Evolutionary conservation across 2,797 vertebrate species (phyloP), one percentile per base, ranked within the genome.

Genomic region (Otolemur crassicaudatus): DNA sequence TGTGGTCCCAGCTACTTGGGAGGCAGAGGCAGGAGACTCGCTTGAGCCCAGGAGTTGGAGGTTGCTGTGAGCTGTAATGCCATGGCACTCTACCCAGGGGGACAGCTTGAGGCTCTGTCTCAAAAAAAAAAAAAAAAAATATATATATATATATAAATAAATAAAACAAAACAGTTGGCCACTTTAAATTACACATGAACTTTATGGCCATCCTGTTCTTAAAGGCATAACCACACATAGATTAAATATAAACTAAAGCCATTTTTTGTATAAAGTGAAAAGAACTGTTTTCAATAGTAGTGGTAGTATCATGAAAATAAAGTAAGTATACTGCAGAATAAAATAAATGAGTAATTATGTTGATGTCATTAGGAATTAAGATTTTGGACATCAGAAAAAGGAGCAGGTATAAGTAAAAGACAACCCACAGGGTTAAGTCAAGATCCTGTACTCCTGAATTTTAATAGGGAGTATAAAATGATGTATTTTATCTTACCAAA

Each of bases 211-310:
- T 49, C 46, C 12, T 49, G 46, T 49, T 3, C 17, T 25, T 94
- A 87, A 67, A 90, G 27, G 61, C 6, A 56, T 4, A 86, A 91
- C 43, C 23, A 83, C 23, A 76, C 19, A 94, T 65, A 96, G 72
- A 93, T 85, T 43, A 90, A 53, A 73, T n/a, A 22, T 80, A 23
- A 91, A 23, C 46, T 87, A 87, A 81, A 93, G n/a, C 89, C 27
- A 91, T 27, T 22, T 90, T 20, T 37, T 34, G 0, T 29, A 4
- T 7, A 77, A 86, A 73, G 23, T 56, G 19, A 27, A 75, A 83
- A 61, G 58, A 27, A 67, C 25, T 4, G 9, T 87, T 79, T 73
- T 73, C 31, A 67, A 34, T 65, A 60, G 49, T 60, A 37, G 20
- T 37, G 34, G 13, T 73, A 49, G 37, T 56, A 67, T 12, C 56